Base-by-base conservation (phyloP, 92 coral and sea anemone genomes). In the Desmophyllum pertusum region DNA sequence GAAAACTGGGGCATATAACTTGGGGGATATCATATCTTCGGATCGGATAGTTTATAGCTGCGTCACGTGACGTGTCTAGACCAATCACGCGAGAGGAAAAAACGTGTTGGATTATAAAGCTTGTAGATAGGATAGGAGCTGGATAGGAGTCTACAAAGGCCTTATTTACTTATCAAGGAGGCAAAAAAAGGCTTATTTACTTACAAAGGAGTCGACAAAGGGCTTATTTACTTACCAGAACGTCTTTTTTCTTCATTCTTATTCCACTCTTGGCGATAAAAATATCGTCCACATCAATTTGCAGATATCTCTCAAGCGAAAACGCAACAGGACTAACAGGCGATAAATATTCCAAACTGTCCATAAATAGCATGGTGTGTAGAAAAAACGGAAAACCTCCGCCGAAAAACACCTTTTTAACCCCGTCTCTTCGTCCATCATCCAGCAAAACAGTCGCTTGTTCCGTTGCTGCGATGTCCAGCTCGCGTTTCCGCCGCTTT, bases 241-340 rank as follows among this genome's bases (percentile, higher is more conserved):
- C 98, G 84, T 96, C 98, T 63, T 78, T 73, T 68, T 86, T 76
- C 80, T 93, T 96, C 78, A 96, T 88, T 67, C 98, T 81, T 77
- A 96, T 83, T 0, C 98, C 98, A 30, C 93, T 78, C 72, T 93
- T 90, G 18, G 93, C 98, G 72, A 96, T 91, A 73, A 96, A 96
- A 41, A 96, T 95, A 86, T 96, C 98, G 33, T 96, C 98, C 39
- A 96, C 89, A 77, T 96, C 98, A 46, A 96, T 85, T 78, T 96
- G 98, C 11, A 96, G 76, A 57, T 92, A 94, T 40, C 98, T 83
- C 81, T 96, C 93, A 36, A 87, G 67, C 23, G 92, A 89, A 81
- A 90, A 92, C 39, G 64, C 92, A 65, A 89, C 64, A 2, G 89
- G 83, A 19, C 86, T 78, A 19, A 87, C 94, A 2, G 95, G 92